Percentiles rank a stretch among this genome's conserved stretches.
phyloP scores from a whole-genome alignment of 2,888 invertebrate species.

The Mycalesis mineus region DNA sequence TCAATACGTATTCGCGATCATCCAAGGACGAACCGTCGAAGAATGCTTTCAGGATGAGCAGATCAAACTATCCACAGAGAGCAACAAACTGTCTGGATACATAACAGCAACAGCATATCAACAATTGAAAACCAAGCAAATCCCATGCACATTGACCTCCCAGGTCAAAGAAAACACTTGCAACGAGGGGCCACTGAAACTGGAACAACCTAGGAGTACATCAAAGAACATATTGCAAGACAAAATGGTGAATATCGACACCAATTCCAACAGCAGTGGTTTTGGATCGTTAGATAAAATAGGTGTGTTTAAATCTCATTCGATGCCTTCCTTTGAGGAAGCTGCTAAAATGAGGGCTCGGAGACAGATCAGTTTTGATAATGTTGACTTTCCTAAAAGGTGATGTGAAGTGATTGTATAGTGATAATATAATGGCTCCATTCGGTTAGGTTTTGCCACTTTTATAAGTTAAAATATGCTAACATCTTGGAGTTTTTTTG shows the following conservation, averaged over 20 bases:
- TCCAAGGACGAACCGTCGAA: conserved; percentile 81
- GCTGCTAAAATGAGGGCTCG: conserved; percentile 74
- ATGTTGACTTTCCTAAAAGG: conserved; percentile 68
- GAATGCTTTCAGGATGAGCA: conserved; percentile 78
- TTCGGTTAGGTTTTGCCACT: too few relatives aligned
- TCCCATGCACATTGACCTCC: conserved; percentile 40
- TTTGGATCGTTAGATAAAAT: conserved; percentile 54
- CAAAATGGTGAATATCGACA: conserved; percentile 66
- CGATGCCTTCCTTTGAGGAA: conserved; percentile 69
- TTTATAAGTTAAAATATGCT: too few relatives aligned
- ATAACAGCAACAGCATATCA: conserved; percentile 67
- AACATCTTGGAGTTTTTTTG: too few relatives aligned
- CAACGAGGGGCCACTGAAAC: conserved; percentile 41
- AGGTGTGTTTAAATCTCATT: conserved; percentile 59
- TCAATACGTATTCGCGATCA: conserved; percentile 80
- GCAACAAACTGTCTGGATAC: conserved; percentile 70
- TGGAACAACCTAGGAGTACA: conserved; percentile 52
- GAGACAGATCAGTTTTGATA: conserved; percentile 80
- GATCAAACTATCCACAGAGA: conserved; percentile 50
- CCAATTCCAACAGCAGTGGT: conserved; percentile 59
- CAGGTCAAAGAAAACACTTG: conserved; percentile 69
- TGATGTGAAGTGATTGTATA: conserved; percentile 39
- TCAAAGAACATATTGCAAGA: conserved; percentile 71
- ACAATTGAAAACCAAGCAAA: conserved; percentile 48
- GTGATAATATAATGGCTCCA: background rate